phyloP scores from a whole-genome alignment of 2,888 invertebrate species.

The Pandemis corylana region DNA sequence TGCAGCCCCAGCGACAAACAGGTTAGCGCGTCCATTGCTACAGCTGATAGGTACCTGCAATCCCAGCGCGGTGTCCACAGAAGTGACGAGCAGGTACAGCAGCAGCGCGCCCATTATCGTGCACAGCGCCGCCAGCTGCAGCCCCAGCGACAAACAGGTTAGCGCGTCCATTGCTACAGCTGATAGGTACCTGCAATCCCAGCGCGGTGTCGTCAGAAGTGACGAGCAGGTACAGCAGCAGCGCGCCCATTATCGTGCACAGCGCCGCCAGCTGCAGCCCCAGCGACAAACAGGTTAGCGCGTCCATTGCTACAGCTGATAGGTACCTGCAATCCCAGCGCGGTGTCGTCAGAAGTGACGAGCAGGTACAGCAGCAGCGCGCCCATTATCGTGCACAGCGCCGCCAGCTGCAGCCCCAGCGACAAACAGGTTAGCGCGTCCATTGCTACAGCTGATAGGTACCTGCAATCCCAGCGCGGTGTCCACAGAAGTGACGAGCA shows the following conservation, averaged over 20 bases:
- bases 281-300: slow-evolving; percentile 91
- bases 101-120: slow-evolving; percentile 93
- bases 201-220: slow-evolving; percentile 92
- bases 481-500: slow-evolving; percentile 92
- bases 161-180: slow-evolving; percentile 88
- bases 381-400: slow-evolving; percentile 93
- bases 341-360: slow-evolving; percentile 92
- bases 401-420: slow-evolving; percentile 91
- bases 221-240: slow-evolving; percentile 90
- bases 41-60: slow-evolving; percentile 83
- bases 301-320: slow-evolving; percentile 13
- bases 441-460: not conserved
- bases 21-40: slow-evolving; percentile 91
- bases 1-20: slow-evolving; percentile 92
- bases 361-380: slow-evolving; percentile 91
- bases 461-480: slow-evolving; percentile 92
- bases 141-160: slow-evolving; percentile 91
- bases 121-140: slow-evolving; percentile 92
- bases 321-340: slow-evolving; percentile 89
- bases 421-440: slow-evolving; percentile 90
- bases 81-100: slow-evolving; percentile 89
- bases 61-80: slow-evolving; percentile 91
- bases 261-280: slow-evolving; percentile 92
- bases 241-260: slow-evolving; percentile 93
- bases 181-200: slow-evolving; percentile 87